phyloP scores from a whole-genome alignment of 2,888 invertebrate species.

The Autographa pulchrina region DNA sequence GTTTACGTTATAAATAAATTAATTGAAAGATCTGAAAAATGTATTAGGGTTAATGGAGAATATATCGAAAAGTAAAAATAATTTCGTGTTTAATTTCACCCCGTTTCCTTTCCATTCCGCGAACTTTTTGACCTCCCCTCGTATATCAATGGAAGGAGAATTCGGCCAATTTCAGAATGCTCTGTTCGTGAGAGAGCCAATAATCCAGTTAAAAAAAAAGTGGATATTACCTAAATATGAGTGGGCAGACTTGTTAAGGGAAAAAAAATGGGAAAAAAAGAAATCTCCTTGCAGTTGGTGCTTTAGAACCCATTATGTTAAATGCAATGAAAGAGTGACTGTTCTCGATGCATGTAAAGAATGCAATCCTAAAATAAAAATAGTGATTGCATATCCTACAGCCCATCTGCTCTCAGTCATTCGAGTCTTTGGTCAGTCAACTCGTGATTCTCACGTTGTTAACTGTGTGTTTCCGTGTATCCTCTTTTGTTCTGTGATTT shows the following conservation, averaged over 20 bases:
- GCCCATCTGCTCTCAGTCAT: too few relatives aligned
- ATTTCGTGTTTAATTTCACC: too few relatives aligned
- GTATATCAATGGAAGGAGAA: constrained; percentile 9
- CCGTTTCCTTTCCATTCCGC: too few relatives aligned
- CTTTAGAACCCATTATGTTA: constrained; percentile 23
- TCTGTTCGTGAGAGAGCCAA: constrained; percentile 17
- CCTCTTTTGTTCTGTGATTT: too few relatives aligned
- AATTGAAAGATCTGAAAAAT: too few relatives aligned
- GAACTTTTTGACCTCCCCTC: too few relatives aligned
- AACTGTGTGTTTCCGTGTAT: too few relatives aligned
- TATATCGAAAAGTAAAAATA: too few relatives aligned
- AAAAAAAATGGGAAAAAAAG: neutral
- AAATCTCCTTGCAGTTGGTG: constrained; percentile 19
- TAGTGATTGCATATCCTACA: constrained; percentile 16
- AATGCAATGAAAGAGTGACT: constrained; percentile 18
- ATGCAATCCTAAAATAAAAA: constrained; percentile 24
- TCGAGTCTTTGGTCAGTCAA: too few relatives aligned
- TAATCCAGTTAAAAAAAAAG: constrained; percentile 22
- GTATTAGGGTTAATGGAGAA: too few relatives aligned
- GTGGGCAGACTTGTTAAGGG: constrained; percentile 21
- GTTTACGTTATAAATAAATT: too few relatives aligned
- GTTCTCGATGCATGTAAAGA: constrained; percentile 19
- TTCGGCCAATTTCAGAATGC: constrained; percentile 13
- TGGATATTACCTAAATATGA: constrained; percentile 23
- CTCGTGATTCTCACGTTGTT: too few relatives aligned